Evolutionary conservation across 2,888 invertebrate species (phyloP).

Genomic region (Limnephilus lunatus): DNA sequence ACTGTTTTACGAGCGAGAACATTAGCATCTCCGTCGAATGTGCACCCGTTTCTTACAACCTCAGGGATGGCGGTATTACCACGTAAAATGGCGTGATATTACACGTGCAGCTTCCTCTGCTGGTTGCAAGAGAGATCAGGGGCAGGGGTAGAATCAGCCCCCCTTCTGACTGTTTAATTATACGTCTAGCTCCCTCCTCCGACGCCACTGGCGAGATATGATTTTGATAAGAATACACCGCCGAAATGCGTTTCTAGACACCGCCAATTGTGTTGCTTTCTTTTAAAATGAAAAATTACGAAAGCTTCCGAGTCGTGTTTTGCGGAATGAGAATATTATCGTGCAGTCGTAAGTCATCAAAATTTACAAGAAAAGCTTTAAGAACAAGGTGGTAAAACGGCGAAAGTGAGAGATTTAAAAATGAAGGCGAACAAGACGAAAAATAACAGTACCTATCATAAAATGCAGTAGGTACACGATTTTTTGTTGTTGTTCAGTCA

Average conservation of each 20-base stretch:
- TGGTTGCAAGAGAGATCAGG: not conserved
- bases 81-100: conserved; percentile 55
- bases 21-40: conserved; percentile 50
- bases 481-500: too few species aligned
- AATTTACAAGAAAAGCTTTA: conserved; percentile 31
- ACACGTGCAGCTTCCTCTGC: conserved; percentile 45
- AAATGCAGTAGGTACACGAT: too few species aligned
- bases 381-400: not conserved
- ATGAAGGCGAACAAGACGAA: not conserved
- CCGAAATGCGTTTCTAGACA: conserved; percentile 56
- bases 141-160: not conserved
- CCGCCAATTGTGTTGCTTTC: conserved; percentile 54
- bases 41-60: conserved; percentile 36
- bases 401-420: not conserved
- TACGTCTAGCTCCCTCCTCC: conserved; percentile 51
- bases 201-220: conserved; percentile 57
- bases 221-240: conserved; percentile 55
- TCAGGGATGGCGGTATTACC: conserved; percentile 31
- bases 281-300: conserved; percentile 53
- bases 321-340: conserved; percentile 51
- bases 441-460: too few species aligned
- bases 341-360: conserved; percentile 48
- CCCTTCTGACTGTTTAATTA: conserved; percentile 57
- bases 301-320: conserved; percentile 34
- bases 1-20: conserved; percentile 44